Percentiles rank a stretch among this genome's conserved stretches.
Conservation (phyloP, 1,140 invertebrate genomes). For the Ptiloglossa arizonensis region DNA sequence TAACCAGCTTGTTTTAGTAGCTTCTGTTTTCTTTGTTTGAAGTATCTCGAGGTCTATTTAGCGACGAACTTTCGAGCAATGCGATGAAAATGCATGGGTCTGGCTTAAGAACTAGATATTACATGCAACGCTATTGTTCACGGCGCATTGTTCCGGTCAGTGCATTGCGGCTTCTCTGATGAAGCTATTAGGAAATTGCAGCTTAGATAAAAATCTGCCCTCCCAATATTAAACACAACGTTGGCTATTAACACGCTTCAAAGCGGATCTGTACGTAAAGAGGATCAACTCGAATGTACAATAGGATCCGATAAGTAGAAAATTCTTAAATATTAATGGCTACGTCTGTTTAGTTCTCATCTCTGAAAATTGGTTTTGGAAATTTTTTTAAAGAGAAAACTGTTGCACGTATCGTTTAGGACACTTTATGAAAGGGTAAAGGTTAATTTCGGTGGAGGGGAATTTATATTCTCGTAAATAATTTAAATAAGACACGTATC, state of each 20-base stretch:
- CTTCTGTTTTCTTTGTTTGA: not conserved
- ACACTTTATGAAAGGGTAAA: no score
- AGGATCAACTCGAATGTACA: no score
- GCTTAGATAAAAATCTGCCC: not conserved
- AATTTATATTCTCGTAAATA: no score
- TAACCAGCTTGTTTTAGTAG: not conserved
- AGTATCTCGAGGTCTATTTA: not conserved
- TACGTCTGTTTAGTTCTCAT: no score
- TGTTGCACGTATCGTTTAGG: no score
- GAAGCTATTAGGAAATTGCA: not conserved
- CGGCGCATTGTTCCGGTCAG: conserved; percentile 25
- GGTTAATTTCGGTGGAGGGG: no score
- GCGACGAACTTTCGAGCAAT: not conserved
- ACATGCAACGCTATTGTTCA: conserved; percentile 19
- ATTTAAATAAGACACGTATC: no score
- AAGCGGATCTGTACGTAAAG: no score
- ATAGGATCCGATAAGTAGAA: no score
- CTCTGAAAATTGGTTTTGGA: no score
- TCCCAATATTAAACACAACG: not conserved
- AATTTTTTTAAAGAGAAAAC: no score
- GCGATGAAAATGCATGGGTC: not conserved
- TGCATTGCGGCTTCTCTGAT: not conserved
- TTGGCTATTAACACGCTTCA: not conserved
- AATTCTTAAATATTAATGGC: no score
- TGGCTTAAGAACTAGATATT: conserved; percentile 24